A percentile compares a stretch with the other conserved stretches of the same genome.
Conservation (phyloP, 1,140 invertebrate species). For the Doryteuthis pealeii region DNA sequence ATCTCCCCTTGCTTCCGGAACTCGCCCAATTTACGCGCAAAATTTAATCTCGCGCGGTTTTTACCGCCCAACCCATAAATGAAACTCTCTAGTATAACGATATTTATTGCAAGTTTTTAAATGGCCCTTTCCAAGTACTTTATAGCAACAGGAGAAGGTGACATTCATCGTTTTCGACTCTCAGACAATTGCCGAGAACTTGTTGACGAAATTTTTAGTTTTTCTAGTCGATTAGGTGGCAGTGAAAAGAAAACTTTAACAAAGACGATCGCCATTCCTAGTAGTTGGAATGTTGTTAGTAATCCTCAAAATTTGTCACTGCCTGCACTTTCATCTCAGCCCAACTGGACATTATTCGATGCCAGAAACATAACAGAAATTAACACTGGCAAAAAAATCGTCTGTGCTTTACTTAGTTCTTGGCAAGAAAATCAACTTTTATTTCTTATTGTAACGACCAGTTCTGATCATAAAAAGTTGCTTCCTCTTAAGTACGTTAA, state of each 20-base stretch:
- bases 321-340: neutral
- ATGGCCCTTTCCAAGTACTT: no score
- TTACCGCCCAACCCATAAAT: no score
- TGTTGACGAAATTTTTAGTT: no score
- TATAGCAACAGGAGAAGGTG: no score
- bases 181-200: no score
- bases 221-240: no score
- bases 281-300: no score
- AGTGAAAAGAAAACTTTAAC: no score
- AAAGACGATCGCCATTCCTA: no score
- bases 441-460: neutral
- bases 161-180: no score
- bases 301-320: neutral
- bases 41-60: neutral
- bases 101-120: no score
- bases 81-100: no score
- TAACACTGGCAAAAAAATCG: neutral
- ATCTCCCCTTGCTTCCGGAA: slow-evolving; percentile 3
- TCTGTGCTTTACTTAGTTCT: neutral
- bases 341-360: neutral
- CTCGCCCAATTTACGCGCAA: neutral
- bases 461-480: neutral
- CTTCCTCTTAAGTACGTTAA: neutral
- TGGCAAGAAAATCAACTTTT: neutral
- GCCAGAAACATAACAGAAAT: neutral